A percentile compares a stretch with the other conserved stretches of the same genome.
Evolutionary conservation across 2,888 invertebrate species (phyloP).

Genomic region (Agonopterix alstromeriana): DNA sequence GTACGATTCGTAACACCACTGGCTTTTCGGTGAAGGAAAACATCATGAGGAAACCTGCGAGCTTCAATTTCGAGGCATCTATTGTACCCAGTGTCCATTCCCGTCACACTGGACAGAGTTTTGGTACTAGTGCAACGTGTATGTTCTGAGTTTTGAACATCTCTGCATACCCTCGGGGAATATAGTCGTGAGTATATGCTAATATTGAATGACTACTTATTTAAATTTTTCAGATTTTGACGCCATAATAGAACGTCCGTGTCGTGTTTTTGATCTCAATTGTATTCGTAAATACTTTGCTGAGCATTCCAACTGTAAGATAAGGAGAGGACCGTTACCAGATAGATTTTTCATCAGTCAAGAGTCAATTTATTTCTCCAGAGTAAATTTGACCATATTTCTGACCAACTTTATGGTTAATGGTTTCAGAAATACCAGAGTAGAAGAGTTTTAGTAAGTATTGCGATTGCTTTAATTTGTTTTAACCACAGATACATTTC

Average conservation of each 20-base stretch:
- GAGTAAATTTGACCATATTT: constrained; percentile 14
- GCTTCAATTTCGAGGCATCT: too few species aligned
- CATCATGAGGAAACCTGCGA: too few species aligned
- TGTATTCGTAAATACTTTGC: constrained; percentile 22
- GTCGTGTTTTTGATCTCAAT: constrained; percentile 14
- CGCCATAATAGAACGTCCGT: constrained; percentile 12
- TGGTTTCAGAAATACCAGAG: constrained; percentile 16
- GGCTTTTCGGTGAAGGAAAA: too few species aligned
- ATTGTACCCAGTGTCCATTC: too few species aligned
- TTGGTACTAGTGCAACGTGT: too few species aligned
- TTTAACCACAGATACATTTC: too few species aligned
- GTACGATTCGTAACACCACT: too few species aligned
- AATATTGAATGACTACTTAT: neutral
- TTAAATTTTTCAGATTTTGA: constrained; percentile 3
- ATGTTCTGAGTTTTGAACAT: too few species aligned
- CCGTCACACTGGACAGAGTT: too few species aligned
- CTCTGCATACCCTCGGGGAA: too few species aligned
- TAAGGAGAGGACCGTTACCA: constrained; percentile 13
- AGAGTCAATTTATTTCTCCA: constrained; percentile 10
- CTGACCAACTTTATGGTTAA: constrained; percentile 8
- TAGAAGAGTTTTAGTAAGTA: constrained; percentile 23
- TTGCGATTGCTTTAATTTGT: too few species aligned
- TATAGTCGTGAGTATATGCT: too few species aligned
- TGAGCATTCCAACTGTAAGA: constrained; percentile 15
- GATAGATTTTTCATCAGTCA: constrained; percentile 15